A percentile compares a stretch with the other conserved stretches of the same genome.
These are phyloP conservation scores for Pseudomyrmex cubaensis DNA, from an alignment of 1,140 invertebrate genomes.

Conservation along the genomic window DNA sequence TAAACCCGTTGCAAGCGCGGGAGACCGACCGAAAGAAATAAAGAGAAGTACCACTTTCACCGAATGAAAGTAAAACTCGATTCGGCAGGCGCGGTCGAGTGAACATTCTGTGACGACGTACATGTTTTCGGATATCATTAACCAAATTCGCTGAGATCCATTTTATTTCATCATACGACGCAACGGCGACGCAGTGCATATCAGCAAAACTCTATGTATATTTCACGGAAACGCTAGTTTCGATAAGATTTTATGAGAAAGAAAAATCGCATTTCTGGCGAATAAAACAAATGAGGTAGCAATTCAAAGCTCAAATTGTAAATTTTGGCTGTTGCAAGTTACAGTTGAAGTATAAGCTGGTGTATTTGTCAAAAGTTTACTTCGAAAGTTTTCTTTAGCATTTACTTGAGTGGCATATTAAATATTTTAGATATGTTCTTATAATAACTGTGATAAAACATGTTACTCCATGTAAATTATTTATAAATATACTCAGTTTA, in stretches of 20 bases:
- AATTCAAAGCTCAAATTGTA: too few relatives aligned
- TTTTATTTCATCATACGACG: conserved; percentile 50
- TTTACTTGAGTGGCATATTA: too few relatives aligned
- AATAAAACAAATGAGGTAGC: too few relatives aligned
- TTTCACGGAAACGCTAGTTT: neutral
- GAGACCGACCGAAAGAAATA: neutral
- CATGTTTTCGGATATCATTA: conserved; percentile 65
- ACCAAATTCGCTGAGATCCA: conserved; percentile 63
- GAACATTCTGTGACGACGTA: conserved; percentile 20
- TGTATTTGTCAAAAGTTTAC: too few relatives aligned
- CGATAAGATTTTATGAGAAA: conserved; percentile 64
- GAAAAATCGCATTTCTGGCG: neutral
- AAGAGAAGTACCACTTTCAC: conserved; percentile 66
- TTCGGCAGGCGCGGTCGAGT: conserved; percentile 55
- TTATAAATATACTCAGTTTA: too few relatives aligned
- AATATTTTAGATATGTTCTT: too few relatives aligned
- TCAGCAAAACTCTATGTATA: conserved; percentile 31
- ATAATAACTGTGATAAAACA: too few relatives aligned
- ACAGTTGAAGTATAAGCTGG: too few relatives aligned
- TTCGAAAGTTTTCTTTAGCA: too few relatives aligned
- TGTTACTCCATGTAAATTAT: too few relatives aligned
- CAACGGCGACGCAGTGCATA: neutral
- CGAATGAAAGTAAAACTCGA: conserved; percentile 76
- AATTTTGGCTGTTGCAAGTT: too few relatives aligned
- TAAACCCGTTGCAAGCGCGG: conserved; percentile 56